These are phyloP conservation scores for Nomada goodeniana DNA, from an alignment of 2,888 invertebrate species.

Conservation along the genomic window DNA sequence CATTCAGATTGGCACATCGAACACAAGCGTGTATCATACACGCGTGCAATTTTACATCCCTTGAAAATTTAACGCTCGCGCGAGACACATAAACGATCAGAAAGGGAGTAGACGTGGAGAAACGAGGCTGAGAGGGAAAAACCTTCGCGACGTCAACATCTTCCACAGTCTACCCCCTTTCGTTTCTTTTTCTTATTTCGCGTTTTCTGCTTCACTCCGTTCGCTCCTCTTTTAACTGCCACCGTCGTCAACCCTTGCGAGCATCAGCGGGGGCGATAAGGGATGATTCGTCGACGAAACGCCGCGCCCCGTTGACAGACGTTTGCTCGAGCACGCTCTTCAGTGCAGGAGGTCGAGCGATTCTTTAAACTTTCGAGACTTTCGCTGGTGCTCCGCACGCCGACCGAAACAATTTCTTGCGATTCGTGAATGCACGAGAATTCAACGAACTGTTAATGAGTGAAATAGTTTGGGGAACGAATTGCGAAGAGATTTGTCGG, in stretches of 20 bases:
- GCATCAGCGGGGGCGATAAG: constrained; percentile 38
- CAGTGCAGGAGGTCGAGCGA: constrained; percentile 62
- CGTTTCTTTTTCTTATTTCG: constrained; percentile 72
- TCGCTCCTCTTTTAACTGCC: constrained; percentile 43
- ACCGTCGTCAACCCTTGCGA: constrained; percentile 53
- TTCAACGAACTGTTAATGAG: neutral
- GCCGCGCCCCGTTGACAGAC: constrained; percentile 67
- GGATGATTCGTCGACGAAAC: constrained; percentile 65
- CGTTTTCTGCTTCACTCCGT: constrained; percentile 37
- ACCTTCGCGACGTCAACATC: too few relatives aligned
- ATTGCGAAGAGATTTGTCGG: too few relatives aligned
- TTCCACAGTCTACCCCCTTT: too few relatives aligned
- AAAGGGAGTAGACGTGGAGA: too few relatives aligned
- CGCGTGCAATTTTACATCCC: too few relatives aligned
- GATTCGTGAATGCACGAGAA: neutral
- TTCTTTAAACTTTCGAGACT: constrained; percentile 69
- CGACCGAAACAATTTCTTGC: neutral
- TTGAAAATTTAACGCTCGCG: too few relatives aligned
- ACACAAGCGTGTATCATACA: too few relatives aligned
- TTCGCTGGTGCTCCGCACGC: constrained; percentile 16
- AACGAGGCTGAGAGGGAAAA: too few relatives aligned
- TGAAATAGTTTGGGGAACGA: too few relatives aligned
- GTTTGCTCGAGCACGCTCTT: constrained; percentile 55
- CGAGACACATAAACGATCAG: too few relatives aligned
- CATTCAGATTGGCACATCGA: too few relatives aligned